Conservation (phyloP, 2,113 vertebrate genomes). For the Genyomyrus donnyi region DNA sequence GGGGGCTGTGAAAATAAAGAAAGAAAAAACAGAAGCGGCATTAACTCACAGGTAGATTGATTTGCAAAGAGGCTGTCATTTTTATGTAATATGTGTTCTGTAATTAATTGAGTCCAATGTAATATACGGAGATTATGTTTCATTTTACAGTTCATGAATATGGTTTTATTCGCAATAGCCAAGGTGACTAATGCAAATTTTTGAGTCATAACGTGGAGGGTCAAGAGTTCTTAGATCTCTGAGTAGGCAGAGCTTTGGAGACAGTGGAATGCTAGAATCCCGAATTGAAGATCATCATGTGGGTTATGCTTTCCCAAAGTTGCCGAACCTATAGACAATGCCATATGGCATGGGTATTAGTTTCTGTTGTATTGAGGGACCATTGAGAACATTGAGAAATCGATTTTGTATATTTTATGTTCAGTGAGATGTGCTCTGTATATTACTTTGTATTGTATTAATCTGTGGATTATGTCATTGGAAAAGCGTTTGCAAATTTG, state of each 20-base stretch:
- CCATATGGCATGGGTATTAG: not conserved
- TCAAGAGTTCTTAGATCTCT: not conserved
- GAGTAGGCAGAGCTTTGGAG: not conserved
- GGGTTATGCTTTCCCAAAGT: not conserved
- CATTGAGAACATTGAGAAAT: not conserved
- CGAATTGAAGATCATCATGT: not conserved
- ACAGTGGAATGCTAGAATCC: not conserved
- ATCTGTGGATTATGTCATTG: not conserved
- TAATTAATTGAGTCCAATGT: not conserved
- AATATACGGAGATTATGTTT: not conserved
- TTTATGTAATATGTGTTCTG: not conserved
- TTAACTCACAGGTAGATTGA: not conserved
- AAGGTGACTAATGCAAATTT: not conserved
- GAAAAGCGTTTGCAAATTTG: not conserved
- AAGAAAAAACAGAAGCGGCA: not conserved
- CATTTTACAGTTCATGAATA: not conserved
- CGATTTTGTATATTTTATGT: not conserved
- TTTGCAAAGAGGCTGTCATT: not conserved
- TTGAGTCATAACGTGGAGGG: not conserved
- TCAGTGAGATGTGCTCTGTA: not conserved
- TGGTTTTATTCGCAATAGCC: not conserved
- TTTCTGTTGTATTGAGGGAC: not conserved
- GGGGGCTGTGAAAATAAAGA: not conserved
- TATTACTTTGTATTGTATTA: not conserved
- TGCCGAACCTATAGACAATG: not conserved